Evolutionary conservation across 2,113 vertebrate species (phyloP).

Genomic region (Labeo catla): DNA sequence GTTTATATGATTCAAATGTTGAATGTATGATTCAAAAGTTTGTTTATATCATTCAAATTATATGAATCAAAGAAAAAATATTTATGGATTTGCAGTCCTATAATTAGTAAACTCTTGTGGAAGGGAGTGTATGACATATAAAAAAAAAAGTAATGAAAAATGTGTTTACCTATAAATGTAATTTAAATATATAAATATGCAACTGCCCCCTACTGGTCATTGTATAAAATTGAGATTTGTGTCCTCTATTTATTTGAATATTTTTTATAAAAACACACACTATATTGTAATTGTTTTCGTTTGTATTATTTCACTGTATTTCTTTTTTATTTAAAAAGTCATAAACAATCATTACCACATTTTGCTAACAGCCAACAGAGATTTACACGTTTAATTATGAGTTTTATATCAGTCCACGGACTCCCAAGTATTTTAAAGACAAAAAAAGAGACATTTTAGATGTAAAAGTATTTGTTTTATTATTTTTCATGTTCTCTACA

Average conservation of each 20-base stretch:
- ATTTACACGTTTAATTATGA: background rate
- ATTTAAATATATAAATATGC: background rate
- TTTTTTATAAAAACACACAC: no score
- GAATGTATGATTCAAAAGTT: no score
- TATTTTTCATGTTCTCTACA: constrained; percentile 41
- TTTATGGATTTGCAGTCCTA: background rate
- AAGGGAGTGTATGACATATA: background rate
- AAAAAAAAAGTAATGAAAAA: background rate
- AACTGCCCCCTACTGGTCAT: background rate
- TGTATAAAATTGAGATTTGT: background rate
- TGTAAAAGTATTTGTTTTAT: constrained; percentile 22
- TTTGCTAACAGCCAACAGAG: background rate
- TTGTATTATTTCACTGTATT: no score
- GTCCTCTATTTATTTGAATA: no score
- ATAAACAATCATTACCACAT: background rate
- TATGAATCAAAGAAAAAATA: background rate
- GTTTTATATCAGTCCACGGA: background rate
- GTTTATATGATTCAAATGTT: background rate
- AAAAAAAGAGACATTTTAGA: constrained; percentile 24
- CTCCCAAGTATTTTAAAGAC: background rate
- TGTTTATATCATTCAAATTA: background rate
- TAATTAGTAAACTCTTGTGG: background rate
- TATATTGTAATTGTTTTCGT: no score
- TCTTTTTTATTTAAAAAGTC: background rate
- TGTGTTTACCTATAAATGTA: background rate